Percentiles rank a stretch among this genome's conserved stretches.
phyloP scores from a whole-genome alignment of 2,888 invertebrate genomes.

The Chymomyza caudatula region DNA sequence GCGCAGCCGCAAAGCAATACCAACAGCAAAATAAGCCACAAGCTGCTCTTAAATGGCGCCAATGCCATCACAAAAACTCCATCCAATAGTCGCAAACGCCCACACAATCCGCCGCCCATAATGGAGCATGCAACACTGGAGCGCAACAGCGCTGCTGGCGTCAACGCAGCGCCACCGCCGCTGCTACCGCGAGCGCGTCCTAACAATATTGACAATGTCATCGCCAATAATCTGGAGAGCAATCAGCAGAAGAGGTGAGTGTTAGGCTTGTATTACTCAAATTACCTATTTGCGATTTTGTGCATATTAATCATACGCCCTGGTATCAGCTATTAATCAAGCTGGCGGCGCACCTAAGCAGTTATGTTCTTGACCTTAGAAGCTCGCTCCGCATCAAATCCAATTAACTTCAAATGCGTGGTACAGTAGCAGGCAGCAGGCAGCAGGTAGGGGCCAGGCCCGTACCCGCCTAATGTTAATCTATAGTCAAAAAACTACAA shows the following conservation, averaged over 20 bases:
- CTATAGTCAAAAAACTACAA: slow-evolving; percentile 31
- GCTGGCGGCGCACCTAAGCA: slow-evolving; percentile 26
- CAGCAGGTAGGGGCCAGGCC: slow-evolving; percentile 50
- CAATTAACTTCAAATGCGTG: slow-evolving; percentile 41
- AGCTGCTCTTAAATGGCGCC: slow-evolving; percentile 67
- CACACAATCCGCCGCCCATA: slow-evolving; percentile 76
- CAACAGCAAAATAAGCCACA: slow-evolving; percentile 41
- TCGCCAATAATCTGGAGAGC: slow-evolving; percentile 71
- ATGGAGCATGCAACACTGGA: slow-evolving; percentile 55
- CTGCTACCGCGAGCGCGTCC: slow-evolving; percentile 74
- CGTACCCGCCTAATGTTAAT: not conserved
- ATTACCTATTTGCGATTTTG: not conserved
- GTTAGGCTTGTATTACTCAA: not conserved
- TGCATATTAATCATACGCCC: slow-evolving; percentile 57
- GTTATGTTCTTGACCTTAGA: slow-evolving; percentile 63
- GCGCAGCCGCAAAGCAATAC: slow-evolving; percentile 53
- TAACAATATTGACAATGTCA: slow-evolving; percentile 48
- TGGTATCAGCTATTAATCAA: slow-evolving; percentile 30
- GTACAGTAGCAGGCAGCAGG: slow-evolving; percentile 50
- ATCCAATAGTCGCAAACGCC: slow-evolving; percentile 74
- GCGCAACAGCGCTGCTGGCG: slow-evolving; percentile 24
- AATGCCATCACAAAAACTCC: slow-evolving; percentile 46
- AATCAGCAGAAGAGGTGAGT: slow-evolving; percentile 67
- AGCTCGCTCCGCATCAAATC: slow-evolving; percentile 45
- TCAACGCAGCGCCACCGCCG: slow-evolving; percentile 70